Percentiles rank a stretch among this genome's conserved stretches.
Evolutionary conservation across 2,888 invertebrate species (phyloP).

Genomic region (Carcina quercana): DNA sequence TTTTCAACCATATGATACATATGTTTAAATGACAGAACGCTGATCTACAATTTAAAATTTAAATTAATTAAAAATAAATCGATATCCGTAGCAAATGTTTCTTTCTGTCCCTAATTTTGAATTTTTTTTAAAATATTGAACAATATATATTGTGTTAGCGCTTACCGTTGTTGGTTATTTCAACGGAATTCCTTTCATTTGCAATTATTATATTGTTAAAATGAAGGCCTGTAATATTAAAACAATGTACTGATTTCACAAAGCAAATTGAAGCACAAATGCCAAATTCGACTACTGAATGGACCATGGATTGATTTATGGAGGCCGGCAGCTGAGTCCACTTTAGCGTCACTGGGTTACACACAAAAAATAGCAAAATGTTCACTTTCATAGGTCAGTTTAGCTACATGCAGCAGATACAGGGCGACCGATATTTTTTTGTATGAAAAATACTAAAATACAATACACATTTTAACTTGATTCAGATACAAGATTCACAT

Average conservation of each 20-base stretch:
- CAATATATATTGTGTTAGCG: too few species aligned
- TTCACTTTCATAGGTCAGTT: constrained; percentile 51
- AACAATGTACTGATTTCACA: constrained; percentile 16
- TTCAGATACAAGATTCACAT: too few species aligned
- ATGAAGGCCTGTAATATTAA: too few species aligned
- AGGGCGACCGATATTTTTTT: constrained; percentile 20
- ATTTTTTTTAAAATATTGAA: too few species aligned
- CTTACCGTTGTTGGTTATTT: too few species aligned
- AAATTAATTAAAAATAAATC: constrained; percentile 4
- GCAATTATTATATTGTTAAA: too few species aligned
- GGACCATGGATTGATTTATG: constrained; percentile 45
- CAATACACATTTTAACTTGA: background rate
- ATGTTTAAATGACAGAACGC: constrained; percentile 9
- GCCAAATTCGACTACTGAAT: constrained; percentile 38
- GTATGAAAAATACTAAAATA: background rate
- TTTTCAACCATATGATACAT: constrained; percentile 26
- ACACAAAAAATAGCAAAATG: constrained; percentile 31
- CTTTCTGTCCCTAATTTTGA: too few species aligned
- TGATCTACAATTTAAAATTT: background rate
- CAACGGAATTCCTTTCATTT: too few species aligned
- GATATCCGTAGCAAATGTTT: too few species aligned
- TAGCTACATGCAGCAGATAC: constrained; percentile 20
- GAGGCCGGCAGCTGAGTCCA: constrained; percentile 40
- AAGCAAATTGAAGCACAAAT: constrained; percentile 24
- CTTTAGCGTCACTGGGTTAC: constrained; percentile 6